Conservation (phyloP, 2,888 invertebrate genomes). For the Trachelus troglodyta region DNA sequence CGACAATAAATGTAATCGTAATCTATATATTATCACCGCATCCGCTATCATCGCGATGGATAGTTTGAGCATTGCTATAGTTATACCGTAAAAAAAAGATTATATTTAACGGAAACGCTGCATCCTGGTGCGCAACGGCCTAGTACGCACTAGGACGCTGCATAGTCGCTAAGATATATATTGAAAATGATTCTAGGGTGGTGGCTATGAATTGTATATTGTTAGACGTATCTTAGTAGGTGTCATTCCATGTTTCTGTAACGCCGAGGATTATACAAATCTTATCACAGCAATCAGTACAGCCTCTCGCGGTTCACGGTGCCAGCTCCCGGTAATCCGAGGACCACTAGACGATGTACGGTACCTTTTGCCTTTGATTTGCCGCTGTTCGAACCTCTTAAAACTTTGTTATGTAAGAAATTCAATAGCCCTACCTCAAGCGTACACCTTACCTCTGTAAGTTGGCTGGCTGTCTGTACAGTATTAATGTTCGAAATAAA, state of each 20-base stretch:
- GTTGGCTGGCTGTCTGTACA: constrained; percentile 58
- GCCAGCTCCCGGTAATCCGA: constrained; percentile 50
- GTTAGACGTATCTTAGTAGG: constrained; percentile 49
- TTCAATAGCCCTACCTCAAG: constrained; percentile 41
- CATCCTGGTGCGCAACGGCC: constrained; percentile 46
- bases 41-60: constrained; percentile 34
- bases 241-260: constrained; percentile 62
- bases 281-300: constrained; percentile 36
- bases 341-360: constrained; percentile 54
- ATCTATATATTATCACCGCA: constrained; percentile 30
- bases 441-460: constrained; percentile 52
- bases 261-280: constrained; percentile 52
- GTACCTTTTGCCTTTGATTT: constrained; percentile 8
- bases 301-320: constrained; percentile 48
- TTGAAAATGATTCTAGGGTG: constrained; percentile 44
- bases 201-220: constrained; percentile 49
- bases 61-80: constrained; percentile 53
- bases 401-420: constrained; percentile 20
- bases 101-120: constrained; percentile 13
- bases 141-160: constrained; percentile 43
- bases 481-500: constrained; percentile 60
- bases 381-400: constrained; percentile 4
- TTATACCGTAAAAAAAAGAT: constrained; percentile 27
- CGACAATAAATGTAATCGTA: constrained; percentile 53
- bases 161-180: constrained; percentile 20